Base-by-base conservation (phyloP, 2,113 vertebrate species). In the Oxyruncus cristatus region DNA sequence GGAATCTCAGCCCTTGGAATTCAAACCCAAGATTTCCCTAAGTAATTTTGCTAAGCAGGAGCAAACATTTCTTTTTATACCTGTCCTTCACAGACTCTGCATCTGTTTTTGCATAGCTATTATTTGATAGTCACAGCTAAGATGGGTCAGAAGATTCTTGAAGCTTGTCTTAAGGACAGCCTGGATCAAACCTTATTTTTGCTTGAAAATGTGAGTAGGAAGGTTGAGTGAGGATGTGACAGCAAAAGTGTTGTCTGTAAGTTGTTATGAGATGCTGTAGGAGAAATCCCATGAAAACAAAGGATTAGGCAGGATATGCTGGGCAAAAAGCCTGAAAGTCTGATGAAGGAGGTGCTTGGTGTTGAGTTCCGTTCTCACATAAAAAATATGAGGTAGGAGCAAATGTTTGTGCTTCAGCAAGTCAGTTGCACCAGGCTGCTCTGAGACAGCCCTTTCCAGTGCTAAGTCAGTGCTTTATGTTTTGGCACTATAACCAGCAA, bases 401-500 rank as follows among this genome's bases (percentile, higher is more conserved):
- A 62, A 71, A 30, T n/a, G 16, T 28, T 37, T 53, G 52, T 61
- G 13, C 27, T 50, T 62, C 47, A 86, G 39, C 0, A 7, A 63
- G 28, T 50, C 4, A 1, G 7, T 46, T 33, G 28, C 5, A 32
- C 18, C 27, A 10, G 1, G 3, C 21, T 76, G 14, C 46, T 75
- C n/a, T 71, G 17, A 32, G 75, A 2, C 5, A 42, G 16, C 2
- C 1, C 1, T 24, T 86, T 33, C 3, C 3, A 1, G 44, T 8
- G 23, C 20, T 7, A 24, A 70, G 14, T 77, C 41, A 78, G 39
- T 19, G 33, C 20, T 71, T 46, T 3, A 6, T 0, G 0, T 44
- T 79, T 50, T 65, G 65, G 55, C 7, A 9, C 14, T 19, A 0
- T 33, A 39, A 13, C 20, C 30, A 10, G 20, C 5, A 46, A 9